These are phyloP conservation scores for Champsocephalus gunnari DNA, from an alignment of 2,797 vertebrate genomes.

Conservation along the genomic window DNA sequence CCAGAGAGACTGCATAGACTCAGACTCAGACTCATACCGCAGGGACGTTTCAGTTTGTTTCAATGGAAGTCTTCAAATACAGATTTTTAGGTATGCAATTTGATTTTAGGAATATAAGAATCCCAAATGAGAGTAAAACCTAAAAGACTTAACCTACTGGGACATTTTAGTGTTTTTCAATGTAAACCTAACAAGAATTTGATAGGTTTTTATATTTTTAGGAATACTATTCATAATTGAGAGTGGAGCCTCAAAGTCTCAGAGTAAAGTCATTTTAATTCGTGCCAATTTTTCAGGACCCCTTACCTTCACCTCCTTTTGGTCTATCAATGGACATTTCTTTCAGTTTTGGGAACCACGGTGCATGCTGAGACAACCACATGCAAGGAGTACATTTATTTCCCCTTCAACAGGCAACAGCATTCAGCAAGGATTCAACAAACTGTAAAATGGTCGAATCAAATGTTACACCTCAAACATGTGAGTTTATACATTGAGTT, in stretches of 20 bases:
- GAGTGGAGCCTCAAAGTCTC: not conserved
- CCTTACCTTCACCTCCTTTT: not conserved
- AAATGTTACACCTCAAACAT: constrained; percentile 12
- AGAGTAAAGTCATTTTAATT: not conserved
- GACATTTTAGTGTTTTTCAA: too few relatives aligned
- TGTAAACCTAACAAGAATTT: too few relatives aligned
- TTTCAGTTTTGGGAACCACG: constrained; percentile 18
- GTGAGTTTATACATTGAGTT: not conserved
- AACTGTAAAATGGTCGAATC: not conserved
- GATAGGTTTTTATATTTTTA: not conserved
- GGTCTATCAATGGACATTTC: not conserved
- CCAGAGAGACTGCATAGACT: constrained; percentile 78
- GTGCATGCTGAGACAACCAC: constrained; percentile 15
- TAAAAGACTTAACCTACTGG: too few relatives aligned
- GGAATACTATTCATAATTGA: not conserved
- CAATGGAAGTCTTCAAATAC: not conserved
- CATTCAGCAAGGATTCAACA: not conserved
- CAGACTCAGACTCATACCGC: constrained; percentile 1
- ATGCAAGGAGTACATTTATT: not conserved
- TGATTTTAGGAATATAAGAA: not conserved
- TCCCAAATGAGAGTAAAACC: too few relatives aligned
- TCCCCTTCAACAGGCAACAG: not conserved
- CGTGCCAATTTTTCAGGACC: not conserved
- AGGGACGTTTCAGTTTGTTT: not conserved
- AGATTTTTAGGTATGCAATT: not conserved